phyloP scores from a whole-genome alignment of 2,888 invertebrate genomes.

The Hemithea aestivaria region DNA sequence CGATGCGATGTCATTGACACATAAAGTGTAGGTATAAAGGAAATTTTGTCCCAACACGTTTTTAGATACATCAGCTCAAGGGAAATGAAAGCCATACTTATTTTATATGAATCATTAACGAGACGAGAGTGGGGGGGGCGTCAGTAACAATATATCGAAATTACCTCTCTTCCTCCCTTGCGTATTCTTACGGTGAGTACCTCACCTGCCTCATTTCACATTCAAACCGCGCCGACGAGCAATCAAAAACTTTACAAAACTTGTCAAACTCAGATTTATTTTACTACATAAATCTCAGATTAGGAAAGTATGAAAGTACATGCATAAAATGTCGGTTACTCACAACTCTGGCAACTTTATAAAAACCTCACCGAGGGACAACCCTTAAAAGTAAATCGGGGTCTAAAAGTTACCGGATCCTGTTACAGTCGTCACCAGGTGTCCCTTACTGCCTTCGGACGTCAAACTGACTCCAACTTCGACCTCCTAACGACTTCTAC shows the following conservation, averaged over 20 bases:
- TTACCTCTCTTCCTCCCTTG: no score
- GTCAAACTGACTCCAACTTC: slow-evolving; percentile 8
- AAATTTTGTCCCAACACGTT: no score
- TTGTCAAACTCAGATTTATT: slow-evolving; percentile 3
- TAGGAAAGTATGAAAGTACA: slow-evolving; percentile 6
- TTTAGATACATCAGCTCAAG: no score
- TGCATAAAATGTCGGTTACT: slow-evolving; percentile 11
- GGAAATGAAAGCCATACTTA: no score
- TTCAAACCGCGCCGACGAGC: neutral
- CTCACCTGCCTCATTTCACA: neutral
- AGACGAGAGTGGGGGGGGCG: no score
- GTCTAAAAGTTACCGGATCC: slow-evolving; percentile 15
- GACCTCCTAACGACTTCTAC: slow-evolving; percentile 19
- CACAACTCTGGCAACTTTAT: slow-evolving; percentile 13
- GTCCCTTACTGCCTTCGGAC: slow-evolving; percentile 13
- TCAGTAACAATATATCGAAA: no score
- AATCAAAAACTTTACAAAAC: neutral
- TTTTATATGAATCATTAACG: no score
- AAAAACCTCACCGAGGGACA: slow-evolving; percentile 14
- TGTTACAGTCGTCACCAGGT: slow-evolving; percentile 21
- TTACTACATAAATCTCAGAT: slow-evolving; percentile 2
- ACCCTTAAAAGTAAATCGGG: slow-evolving; percentile 19
- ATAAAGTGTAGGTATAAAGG: no score
- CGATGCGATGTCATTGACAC: no score
- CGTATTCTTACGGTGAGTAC: no score